Evolutionary conservation across 2,888 invertebrate genomes (phyloP).

Genomic region (Drosophila ezoana): DNA sequence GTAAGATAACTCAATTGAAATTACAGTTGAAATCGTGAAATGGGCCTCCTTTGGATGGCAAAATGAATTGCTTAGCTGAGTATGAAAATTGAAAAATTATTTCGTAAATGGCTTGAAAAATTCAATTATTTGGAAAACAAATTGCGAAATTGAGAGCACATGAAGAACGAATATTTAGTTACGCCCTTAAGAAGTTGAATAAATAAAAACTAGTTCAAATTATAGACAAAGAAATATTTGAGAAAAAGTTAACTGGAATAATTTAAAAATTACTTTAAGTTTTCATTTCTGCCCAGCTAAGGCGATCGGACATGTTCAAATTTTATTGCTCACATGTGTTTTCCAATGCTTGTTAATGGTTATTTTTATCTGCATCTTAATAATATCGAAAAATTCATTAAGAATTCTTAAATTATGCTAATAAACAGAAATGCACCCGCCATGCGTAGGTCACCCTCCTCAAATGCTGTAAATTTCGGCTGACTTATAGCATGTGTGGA

Average conservation of each 20-base stretch:
- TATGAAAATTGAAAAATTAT: constrained; percentile 52
- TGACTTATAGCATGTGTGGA: constrained; percentile 50
- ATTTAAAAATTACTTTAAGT: too few relatives aligned
- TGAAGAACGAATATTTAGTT: neutral
- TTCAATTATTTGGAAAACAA: constrained; percentile 25
- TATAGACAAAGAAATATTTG: too few relatives aligned
- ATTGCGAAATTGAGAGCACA: constrained; percentile 10
- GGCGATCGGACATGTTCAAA: neutral
- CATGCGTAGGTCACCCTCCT: constrained; percentile 6
- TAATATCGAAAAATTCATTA: constrained; percentile 27
- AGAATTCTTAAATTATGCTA: constrained; percentile 29
- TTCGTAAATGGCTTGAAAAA: constrained; percentile 45
- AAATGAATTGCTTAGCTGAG: constrained; percentile 40
- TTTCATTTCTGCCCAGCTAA: neutral
- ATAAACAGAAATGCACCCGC: constrained; percentile 16
- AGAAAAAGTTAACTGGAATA: too few relatives aligned
- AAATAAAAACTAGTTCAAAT: too few relatives aligned
- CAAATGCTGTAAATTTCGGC: constrained; percentile 28
- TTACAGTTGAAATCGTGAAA: constrained; percentile 27
- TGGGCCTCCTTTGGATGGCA: neutral
- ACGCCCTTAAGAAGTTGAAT: too few relatives aligned
- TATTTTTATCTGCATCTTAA: constrained; percentile 11
- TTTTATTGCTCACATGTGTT: neutral
- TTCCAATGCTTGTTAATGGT: neutral
- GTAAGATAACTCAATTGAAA: constrained; percentile 60